A percentile compares a stretch with the other conserved stretches of the same genome.
Evolutionary conservation across 2,888 invertebrate species (phyloP).

Genomic region (Globia sparganii): DNA sequence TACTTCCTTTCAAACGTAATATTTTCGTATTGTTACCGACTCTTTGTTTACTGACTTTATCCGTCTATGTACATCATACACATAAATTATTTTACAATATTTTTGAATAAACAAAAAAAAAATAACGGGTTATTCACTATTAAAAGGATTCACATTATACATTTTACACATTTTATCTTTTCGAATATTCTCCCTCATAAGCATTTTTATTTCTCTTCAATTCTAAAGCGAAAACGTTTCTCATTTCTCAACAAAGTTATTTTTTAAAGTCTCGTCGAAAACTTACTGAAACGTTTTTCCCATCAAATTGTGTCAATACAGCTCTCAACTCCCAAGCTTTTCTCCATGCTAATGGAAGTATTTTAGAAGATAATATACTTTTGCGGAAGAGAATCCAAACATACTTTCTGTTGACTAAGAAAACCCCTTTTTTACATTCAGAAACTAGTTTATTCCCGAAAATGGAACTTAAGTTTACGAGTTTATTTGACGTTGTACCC

Average conservation of each 20-base stretch:
- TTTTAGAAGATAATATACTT: constrained; percentile 22
- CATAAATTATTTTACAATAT: neutral
- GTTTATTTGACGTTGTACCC: neutral
- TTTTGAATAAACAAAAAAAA: neutral
- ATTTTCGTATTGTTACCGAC: constrained; percentile 8
- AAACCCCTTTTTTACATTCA: constrained; percentile 6
- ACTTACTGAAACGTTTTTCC: constrained; percentile 41
- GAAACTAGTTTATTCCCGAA: neutral
- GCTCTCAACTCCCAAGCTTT: constrained; percentile 33
- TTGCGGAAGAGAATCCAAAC: constrained; percentile 17
- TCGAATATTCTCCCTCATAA: neutral
- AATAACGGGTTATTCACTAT: neutral
- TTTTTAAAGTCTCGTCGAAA: constrained; percentile 28
- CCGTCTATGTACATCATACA: neutral
- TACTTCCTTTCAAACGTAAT: neutral
- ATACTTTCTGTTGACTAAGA: neutral
- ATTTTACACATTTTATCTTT: neutral
- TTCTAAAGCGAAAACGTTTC: constrained; percentile 14
- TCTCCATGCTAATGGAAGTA: constrained; percentile 29
- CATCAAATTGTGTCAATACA: constrained; percentile 60
- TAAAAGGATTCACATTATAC: too few relatives aligned
- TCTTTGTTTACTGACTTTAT: neutral
- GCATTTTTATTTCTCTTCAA: neutral
- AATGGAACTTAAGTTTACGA: constrained; percentile 13
- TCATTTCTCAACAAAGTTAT: constrained; percentile 32